Base-by-base conservation (phyloP, 2,888 invertebrate genomes). In the Cheilosia impressa region DNA sequence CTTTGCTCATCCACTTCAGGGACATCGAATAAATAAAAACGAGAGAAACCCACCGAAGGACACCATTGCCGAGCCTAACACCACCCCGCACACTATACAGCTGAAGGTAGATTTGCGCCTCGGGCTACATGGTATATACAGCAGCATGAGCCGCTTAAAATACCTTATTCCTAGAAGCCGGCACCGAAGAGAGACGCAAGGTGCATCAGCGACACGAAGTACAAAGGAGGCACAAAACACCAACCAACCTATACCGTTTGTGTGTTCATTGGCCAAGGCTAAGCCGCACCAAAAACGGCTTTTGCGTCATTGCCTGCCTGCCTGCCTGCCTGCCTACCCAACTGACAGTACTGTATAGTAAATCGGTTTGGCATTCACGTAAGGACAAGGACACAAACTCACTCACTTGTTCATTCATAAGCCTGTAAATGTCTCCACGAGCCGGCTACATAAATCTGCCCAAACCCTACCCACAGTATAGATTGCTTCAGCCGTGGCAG, bases 261-360 rank as follows among this genome's bases (percentile, higher is more conserved):
- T 66, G 66, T 83, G 60, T 76, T 84, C 69, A 57, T 71, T 85
- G 84, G 80, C 85, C 85, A 85, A 85, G 81, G 81, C 72, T 85
- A 72, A 72, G 81, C 52, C 76, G 63, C 77, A 77, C 71, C 76
- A 53, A 85, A 81, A 76, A 80, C 63, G 55, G 62, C 55, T 76
- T 76, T 85, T 85, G 85, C 85, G 85, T 85, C 85, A 85, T 85
- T 80, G 66, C 76, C 47, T 57, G 53, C 31, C 27, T n/a, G 47
- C 38, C 19, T 31, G 45, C 19, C 34, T 19, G 2, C 1, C 1
- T 68, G 22, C 45, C 31, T 41, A 38, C 10, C 57, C 41, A 19
- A 62, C 65, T 41, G 19, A 13, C 57, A 17, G 43, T 1, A 27
- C 50, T 22, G n/a, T 75, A 13, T 76, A 57, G 43, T 47, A 45